Evolutionary conservation across 2,797 vertebrate species (phyloP), one percentile per base, ranked within the genome.

Genomic region (Loris lydekkerianus): DNA sequence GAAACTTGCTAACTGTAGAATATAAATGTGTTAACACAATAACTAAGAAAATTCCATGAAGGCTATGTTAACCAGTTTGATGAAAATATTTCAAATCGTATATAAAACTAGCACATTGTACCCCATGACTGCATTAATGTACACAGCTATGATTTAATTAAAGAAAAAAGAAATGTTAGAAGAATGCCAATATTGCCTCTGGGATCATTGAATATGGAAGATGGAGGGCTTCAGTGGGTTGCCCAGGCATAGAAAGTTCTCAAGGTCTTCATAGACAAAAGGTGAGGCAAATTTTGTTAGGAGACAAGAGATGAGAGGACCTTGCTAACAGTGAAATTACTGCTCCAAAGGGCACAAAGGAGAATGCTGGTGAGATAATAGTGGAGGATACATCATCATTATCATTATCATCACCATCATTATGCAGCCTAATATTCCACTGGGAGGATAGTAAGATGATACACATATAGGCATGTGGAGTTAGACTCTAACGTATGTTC

Each of bases 101-200:
- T 40, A 40, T 40, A 40, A 40, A 40, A 40, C 40, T 5, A 40
- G 40, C 40, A 40, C 40, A 40, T 5, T 40, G 40, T 40, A 40
- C 40, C 40, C 40, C 40, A 40, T 40, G 40, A 40, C 40, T 40
- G 40, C 40, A 40, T 40, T 40, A 40, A 40, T 40, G 40, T 40
- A 40, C 40, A 40, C 40, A 40, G 40, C 40, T 40, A 40, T 40
- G 40, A 40, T 40, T 40, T 40, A 40, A 40, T 40, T 40, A 40
- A 40, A 40, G 40, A 94, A 89, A 82, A 70, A 53, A 86, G 76
- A 85, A 83, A 56, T 82, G 49, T 37, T 78, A 43, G 56, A 34
- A 37, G 81, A 70, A 86, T 86, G 37, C 21, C 60, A 72, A 40
- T 86, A 63, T 0, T 29, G 18, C 29, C 20, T 37, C 60, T 63